These are phyloP conservation scores for Seriola rivoliana DNA, from an alignment of 2,113 vertebrate species.

Conservation along the genomic window DNA sequence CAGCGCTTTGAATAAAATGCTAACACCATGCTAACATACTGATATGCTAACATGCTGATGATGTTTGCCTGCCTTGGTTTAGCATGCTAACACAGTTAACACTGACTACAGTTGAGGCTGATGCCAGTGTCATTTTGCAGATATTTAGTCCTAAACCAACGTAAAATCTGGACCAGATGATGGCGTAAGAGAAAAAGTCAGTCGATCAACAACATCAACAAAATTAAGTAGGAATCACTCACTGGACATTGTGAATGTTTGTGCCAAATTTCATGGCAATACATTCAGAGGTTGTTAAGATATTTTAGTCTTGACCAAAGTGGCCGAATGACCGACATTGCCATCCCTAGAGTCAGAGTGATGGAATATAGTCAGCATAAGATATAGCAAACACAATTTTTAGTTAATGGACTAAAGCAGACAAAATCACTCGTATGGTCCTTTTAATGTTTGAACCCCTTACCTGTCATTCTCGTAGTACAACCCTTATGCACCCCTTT, in stretches of 20 bases:
- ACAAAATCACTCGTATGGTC: constrained; percentile 23
- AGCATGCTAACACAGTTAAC: background rate
- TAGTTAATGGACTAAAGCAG: constrained; percentile 9
- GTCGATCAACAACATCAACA: too few species aligned
- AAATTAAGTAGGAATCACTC: too few species aligned
- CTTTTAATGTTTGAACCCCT: background rate
- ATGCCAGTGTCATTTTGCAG: too few species aligned
- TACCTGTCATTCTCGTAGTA: background rate
- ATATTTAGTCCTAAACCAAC: too few species aligned
- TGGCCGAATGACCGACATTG: accelerated
- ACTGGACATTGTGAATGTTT: background rate
- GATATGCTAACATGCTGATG: background rate
- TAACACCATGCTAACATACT: background rate
- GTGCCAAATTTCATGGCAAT: background rate
- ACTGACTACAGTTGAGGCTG: background rate
- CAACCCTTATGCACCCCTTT: background rate
- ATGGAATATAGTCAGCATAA: background rate
- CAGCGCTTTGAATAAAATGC: background rate
- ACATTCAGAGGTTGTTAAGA: background rate
- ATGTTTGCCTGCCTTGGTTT: background rate
- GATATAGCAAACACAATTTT: background rate
- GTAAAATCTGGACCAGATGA: too few species aligned
- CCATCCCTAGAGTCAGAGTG: background rate
- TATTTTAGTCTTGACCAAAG: background rate
- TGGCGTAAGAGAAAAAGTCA: background rate